Percentiles rank a stretch among this genome's conserved stretches.
Evolutionary conservation across 2,888 invertebrate genomes (phyloP).

Genomic region (Therioaphis trifolii): DNA sequence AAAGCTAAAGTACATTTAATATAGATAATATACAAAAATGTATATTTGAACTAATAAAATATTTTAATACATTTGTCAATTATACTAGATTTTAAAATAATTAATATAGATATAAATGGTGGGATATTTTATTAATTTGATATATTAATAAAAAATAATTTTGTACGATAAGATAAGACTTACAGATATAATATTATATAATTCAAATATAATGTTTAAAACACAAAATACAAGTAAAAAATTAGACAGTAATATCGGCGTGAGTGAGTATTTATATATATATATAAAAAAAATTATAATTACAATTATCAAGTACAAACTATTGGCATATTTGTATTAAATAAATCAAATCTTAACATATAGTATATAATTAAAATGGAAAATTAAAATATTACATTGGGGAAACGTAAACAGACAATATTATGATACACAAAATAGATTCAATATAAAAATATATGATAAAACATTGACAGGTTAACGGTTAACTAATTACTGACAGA

Average conservation of each 20-base stretch:
- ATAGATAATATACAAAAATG: neutral
- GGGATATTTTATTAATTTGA: neutral
- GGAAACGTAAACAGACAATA: neutral
- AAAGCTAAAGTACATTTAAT: too few relatives aligned
- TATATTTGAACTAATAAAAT: neutral
- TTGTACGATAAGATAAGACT: neutral
- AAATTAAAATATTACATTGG: neutral
- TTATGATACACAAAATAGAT: slow-evolving; percentile 17
- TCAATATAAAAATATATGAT: slow-evolving; percentile 21
- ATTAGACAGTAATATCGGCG: neutral
- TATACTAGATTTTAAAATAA: slow-evolving; percentile 10
- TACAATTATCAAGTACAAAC: neutral
- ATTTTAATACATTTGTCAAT: slow-evolving; percentile 12
- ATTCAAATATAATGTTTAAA: neutral
- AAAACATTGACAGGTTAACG: neutral
- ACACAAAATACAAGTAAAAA: slow-evolving; percentile 20
- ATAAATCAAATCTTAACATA: slow-evolving; percentile 22
- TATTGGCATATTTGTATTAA: neutral
- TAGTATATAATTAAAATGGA: neutral
- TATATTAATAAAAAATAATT: neutral
- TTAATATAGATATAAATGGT: neutral
- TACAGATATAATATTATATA: neutral
- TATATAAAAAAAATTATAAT: slow-evolving; percentile 31
- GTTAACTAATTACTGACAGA: neutral
- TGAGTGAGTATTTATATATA: slow-evolving; percentile 23